Conservation (phyloP, 2,113 vertebrate species). For the Chionodraco myersi region DNA sequence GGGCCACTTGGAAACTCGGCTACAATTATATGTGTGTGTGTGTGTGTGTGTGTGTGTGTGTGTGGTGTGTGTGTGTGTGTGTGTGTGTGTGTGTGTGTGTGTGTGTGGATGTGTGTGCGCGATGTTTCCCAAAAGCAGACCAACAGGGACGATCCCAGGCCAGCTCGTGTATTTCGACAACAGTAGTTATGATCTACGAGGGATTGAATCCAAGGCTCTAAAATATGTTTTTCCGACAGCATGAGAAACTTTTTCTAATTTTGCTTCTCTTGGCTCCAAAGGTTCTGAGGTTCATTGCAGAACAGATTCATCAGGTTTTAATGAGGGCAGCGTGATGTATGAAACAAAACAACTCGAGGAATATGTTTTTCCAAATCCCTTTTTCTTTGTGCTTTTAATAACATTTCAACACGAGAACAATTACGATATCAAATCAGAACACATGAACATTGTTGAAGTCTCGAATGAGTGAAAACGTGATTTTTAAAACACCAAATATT, state of each 20-base stretch:
- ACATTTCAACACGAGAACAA: too few species aligned
- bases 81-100: conserved; percentile 12
- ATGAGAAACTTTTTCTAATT: background rate
- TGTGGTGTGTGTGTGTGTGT: too few species aligned
- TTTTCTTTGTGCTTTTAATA: too few species aligned
- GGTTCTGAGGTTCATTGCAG: background rate
- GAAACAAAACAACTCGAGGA: too few species aligned
- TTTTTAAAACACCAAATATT: too few species aligned
- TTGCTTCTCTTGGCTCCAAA: background rate
- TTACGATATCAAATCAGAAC: too few species aligned
- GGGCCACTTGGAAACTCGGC: conserved; percentile 63
- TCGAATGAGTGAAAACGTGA: too few species aligned
- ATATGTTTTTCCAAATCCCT: too few species aligned
- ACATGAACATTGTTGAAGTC: too few species aligned
- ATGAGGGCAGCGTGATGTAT: background rate
- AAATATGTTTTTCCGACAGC: conserved; percentile 7
- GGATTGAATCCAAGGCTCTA: background rate
- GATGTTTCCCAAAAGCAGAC: conserved; percentile 14
- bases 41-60: conserved; percentile 1
- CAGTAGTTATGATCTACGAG: conserved; percentile 5
- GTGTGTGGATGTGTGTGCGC: conserved; percentile 8
- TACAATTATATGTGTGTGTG: conserved; percentile 20
- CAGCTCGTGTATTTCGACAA: conserved; percentile 13
- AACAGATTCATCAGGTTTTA: background rate
- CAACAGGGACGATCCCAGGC: conserved; percentile 23